A percentile compares a stretch with the other conserved stretches of the same genome.
Conservation (phyloP, 2,113 vertebrate species). For the Oceanodroma tethys region DNA sequence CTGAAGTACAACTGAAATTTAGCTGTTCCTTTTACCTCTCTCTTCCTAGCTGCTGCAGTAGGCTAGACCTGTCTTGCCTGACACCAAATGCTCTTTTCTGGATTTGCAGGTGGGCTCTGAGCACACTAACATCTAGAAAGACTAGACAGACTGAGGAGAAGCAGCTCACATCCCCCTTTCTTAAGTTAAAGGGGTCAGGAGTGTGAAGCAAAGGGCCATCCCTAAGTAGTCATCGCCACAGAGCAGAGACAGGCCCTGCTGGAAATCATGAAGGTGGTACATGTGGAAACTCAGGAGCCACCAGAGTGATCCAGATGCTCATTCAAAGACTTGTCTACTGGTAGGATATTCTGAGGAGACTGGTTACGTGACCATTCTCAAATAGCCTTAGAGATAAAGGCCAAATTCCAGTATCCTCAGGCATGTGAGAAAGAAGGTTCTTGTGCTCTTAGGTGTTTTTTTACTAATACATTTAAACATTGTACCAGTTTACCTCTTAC, state of each 20-base stretch:
- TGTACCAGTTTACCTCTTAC: not conserved
- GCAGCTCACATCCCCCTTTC: not conserved
- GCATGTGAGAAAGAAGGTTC: not conserved
- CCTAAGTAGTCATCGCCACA: fast-evolving
- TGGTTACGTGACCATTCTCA: not conserved
- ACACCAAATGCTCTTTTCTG: not conserved
- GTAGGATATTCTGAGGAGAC: not conserved
- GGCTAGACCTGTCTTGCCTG: not conserved
- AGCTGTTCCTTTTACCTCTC: not conserved
- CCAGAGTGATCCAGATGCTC: not conserved
- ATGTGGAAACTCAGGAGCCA: not conserved
- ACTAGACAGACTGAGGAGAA: not conserved
- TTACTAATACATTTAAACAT: not conserved
- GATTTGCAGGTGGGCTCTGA: not conserved
- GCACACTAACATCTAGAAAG: not conserved
- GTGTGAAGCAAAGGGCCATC: not conserved
- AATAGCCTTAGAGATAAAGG: not conserved
- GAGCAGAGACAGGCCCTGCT: not conserved
- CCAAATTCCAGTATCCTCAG: not conserved
- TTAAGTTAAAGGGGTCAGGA: not conserved
- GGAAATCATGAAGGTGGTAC: not conserved
- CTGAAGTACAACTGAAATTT: not conserved
- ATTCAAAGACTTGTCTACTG: not conserved
- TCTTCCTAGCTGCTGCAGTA: not conserved
- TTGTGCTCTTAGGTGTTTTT: not conserved